Percentiles rank a stretch among this genome's conserved stretches.
Evolutionary conservation across 2,888 invertebrate species (phyloP).

Genomic region (Dioctria linearis): DNA sequence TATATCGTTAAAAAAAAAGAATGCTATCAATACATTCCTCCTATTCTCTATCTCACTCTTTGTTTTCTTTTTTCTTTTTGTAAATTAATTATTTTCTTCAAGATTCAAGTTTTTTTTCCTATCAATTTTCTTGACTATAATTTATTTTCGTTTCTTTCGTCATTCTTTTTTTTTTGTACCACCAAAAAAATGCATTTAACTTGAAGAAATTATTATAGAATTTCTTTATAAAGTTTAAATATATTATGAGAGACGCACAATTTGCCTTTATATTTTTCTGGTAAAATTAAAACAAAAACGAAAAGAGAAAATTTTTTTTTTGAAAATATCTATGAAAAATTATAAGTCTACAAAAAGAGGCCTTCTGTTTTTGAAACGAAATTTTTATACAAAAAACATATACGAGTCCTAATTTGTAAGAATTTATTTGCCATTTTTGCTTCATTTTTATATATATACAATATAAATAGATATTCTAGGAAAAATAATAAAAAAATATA

Average conservation of each 20-base stretch:
- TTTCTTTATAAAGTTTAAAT: slow-evolving; percentile 18
- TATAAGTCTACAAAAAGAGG: slow-evolving; percentile 43
- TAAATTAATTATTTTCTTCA: too few relatives aligned
- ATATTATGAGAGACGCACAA: slow-evolving; percentile 12
- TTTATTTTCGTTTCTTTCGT: slow-evolving; percentile 7
- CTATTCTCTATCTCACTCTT: too few relatives aligned
- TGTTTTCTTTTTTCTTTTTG: too few relatives aligned
- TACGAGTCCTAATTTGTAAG: slow-evolving; percentile 21
- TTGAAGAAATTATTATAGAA: background rate
- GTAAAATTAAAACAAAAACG: too few relatives aligned
- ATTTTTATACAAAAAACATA: slow-evolving; percentile 32
- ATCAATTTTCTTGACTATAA: slow-evolving; percentile 3
- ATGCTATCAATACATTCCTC: slow-evolving; percentile 29
- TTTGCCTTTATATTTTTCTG: slow-evolving; percentile 28
- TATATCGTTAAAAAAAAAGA: slow-evolving; percentile 1
- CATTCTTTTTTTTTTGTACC: background rate
- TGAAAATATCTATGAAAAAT: slow-evolving; percentile 7
- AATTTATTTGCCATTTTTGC: slow-evolving; percentile 36
- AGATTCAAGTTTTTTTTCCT: background rate
- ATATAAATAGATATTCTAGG: too few relatives aligned
- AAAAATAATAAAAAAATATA: too few relatives aligned
- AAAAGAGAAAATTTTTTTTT: background rate
- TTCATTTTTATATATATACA: too few relatives aligned
- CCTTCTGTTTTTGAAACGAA: slow-evolving; percentile 47
- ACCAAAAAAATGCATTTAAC: too few relatives aligned